These are phyloP conservation scores for Parus major DNA, from an alignment of 2,113 vertebrate genomes.

Conservation along the genomic window DNA sequence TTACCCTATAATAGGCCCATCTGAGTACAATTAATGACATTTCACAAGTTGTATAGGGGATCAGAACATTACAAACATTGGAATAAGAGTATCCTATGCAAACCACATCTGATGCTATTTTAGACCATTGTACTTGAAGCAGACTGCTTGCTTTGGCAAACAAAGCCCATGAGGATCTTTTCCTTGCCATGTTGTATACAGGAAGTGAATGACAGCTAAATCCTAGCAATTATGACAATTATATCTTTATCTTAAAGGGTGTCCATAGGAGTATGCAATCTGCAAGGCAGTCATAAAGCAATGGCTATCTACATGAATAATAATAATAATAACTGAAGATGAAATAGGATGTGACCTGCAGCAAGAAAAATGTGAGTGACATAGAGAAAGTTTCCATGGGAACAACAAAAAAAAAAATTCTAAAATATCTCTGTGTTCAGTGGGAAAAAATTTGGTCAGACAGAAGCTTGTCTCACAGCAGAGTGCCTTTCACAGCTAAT, in stretches of 20 bases:
- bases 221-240: neutral
- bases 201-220: neutral
- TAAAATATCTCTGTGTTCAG: neutral
- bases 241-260: neutral
- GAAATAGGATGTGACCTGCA: conserved; percentile 4
- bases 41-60: neutral
- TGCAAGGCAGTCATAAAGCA: neutral
- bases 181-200: neutral
- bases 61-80: neutral
- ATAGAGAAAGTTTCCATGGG: conserved; percentile 45
- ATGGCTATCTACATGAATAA: neutral
- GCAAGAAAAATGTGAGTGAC: neutral
- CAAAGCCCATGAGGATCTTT: neutral
- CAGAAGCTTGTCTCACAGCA: neutral
- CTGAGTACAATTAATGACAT: neutral
- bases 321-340: neutral
- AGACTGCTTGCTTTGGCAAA: neutral
- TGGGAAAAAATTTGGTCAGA: neutral
- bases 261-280: neutral
- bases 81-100: neutral
- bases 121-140: neutral
- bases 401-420: neutral
- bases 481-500: neutral
- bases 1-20: neutral
- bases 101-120: neutral